A percentile compares a stretch with the other conserved stretches of the same genome.
phyloP scores from a whole-genome alignment of 2,797 vertebrate species.

The Botia kubotai region DNA sequence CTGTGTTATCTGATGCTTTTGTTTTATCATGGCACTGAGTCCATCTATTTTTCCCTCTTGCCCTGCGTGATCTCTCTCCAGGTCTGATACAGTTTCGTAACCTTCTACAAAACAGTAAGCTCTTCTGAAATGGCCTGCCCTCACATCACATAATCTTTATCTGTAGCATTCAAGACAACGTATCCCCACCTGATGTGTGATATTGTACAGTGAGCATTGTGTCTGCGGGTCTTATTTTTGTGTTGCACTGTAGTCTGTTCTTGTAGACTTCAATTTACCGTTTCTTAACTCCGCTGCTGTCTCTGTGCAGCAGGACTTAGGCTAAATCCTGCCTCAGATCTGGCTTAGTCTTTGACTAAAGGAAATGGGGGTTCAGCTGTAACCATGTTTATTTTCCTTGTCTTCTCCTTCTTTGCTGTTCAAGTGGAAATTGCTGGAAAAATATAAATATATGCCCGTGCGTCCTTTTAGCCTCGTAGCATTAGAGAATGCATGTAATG shows the following conservation, averaged over 20 bases:
- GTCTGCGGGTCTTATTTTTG: constrained; percentile 7
- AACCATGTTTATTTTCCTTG: constrained; percentile 21
- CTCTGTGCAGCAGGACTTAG: constrained; percentile 8
- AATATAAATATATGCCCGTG: not conserved
- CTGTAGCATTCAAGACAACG: not conserved
- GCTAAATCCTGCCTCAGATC: constrained; percentile 34
- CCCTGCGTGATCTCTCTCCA: not conserved
- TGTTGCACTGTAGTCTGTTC: constrained; percentile 29
- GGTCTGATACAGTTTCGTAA: constrained; percentile 10
- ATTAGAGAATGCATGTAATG: constrained; percentile 13
- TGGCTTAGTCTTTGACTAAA: constrained; percentile 35
- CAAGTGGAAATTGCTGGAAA: constrained; percentile 3
- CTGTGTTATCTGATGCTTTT: not conserved
- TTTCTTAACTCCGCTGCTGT: constrained; percentile 12
- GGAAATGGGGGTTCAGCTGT: constrained; percentile 22
- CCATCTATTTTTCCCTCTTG: not conserved
- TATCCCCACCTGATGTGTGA: not conserved
- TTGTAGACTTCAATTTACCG: constrained; percentile 21
- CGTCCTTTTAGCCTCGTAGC: constrained; percentile 2
- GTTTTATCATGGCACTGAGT: not conserved
- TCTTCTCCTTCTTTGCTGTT: constrained; percentile 4
- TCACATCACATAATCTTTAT: constrained; percentile 13
- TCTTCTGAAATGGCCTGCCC: not conserved
- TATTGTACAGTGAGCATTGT: not conserved
- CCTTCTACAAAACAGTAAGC: constrained; percentile 8